Conservation (phyloP, 2,888 invertebrate genomes). For the Cremastinae sp. region DNA sequence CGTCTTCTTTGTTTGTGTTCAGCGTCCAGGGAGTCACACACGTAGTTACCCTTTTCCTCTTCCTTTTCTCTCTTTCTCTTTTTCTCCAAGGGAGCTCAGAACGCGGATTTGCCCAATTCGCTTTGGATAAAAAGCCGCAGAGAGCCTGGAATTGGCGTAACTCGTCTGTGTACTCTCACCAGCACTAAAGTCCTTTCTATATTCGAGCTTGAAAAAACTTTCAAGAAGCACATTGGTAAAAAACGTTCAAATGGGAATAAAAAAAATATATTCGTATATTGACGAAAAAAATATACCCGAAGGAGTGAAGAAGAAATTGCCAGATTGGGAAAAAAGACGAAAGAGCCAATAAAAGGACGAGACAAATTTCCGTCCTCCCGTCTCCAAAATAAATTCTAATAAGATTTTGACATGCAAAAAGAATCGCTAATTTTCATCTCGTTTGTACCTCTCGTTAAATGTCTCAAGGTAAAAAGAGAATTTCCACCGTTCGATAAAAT, state of each 20-base stretch:
- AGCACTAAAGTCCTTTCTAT: slow-evolving; percentile 3
- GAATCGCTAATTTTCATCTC: not conserved
- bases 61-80: slow-evolving; percentile 7
- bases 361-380: too few species aligned
- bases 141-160: slow-evolving; percentile 18
- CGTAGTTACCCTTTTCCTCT: slow-evolving; percentile 9
- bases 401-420: not conserved
- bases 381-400: not conserved
- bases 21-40: slow-evolving; percentile 14
- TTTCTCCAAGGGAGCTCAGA: slow-evolving; percentile 30
- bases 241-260: not conserved
- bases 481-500: not conserved
- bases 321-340: not conserved
- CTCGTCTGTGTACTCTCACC: slow-evolving; percentile 4
- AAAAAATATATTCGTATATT: not conserved
- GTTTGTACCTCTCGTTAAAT: not conserved
- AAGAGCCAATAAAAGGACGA: not conserved
- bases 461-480: not conserved
- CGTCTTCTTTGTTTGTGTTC: slow-evolving; percentile 31
- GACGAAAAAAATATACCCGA: slow-evolving; percentile 2
- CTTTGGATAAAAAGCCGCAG: slow-evolving; percentile 48
- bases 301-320: slow-evolving; percentile 10
- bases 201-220: slow-evolving; percentile 5
- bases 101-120: slow-evolving; percentile 39
- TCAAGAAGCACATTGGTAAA: slow-evolving; percentile 7